Evolutionary conservation across 1,140 invertebrate species (phyloP), one percentile per base, ranked within the genome.

Genomic region (Drosophila repletoides): DNA sequence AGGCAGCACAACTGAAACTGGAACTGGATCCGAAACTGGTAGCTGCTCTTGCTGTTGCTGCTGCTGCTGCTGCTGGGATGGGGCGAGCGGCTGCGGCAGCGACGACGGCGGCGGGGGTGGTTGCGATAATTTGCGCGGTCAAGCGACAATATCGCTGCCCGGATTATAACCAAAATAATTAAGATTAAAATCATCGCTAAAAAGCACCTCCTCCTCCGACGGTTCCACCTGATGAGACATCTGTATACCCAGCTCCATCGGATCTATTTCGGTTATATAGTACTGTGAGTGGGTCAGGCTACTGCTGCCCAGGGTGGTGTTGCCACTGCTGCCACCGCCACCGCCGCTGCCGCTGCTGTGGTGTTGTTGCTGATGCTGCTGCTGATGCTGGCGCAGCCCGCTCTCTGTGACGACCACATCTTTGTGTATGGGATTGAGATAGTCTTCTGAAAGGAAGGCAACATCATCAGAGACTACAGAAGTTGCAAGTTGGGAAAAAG

Each of bases 371-470:
- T 12, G 49, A 7, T 36, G 33, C 4, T 34, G 46, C 3, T 52
- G 43, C 33, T 79, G 76, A 0, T 71, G 79, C 40, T 83, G 64
- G 15, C 79, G 55, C 19, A 91, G 53, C 0, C 90, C 91, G 38
- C 90, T 91, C 61, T 91, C 91, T 41, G 89, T 87, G 6, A 91
- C 80, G 15, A 83, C 75, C n/a, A 91, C 89, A 34, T 91, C 88
- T 53, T 90, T 91, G 48, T 91, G 87, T 38, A 91, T 88, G 19
- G 91, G 91, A 81, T 92, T 92, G 29, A 92, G 76, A 66, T 91
- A 91, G 73, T 91, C 91, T 90, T 84, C 72, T 79, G 55, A 10
- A 31, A 61, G 19, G 6, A 55, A 48, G 31, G 3, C n/a, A 10
- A 15, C 2, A 41, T 28, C n/a, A 26, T 48, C 12, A 31, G 28